phyloP scores from a whole-genome alignment of 2,797 vertebrate genomes.

The Hirundo rustica region DNA sequence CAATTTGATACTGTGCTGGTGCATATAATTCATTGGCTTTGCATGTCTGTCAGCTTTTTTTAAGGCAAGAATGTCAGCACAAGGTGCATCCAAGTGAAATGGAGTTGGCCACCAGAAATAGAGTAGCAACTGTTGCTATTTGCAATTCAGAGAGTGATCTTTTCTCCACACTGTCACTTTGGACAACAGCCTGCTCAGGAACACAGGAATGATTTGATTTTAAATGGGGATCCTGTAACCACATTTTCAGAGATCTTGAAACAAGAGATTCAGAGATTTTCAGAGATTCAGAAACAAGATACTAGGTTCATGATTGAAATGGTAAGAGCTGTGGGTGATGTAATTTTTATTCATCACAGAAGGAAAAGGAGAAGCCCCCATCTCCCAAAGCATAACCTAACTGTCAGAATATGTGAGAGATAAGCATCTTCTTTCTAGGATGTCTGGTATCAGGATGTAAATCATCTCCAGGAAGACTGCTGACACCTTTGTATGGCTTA shows the following conservation, averaged over 20 bases:
- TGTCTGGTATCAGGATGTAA: background rate
- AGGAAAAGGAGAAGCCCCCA: background rate
- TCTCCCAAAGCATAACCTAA: background rate
- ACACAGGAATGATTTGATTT: constrained; percentile 7
- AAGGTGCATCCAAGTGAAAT: constrained; percentile 53
- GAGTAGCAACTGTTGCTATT: constrained; percentile 78
- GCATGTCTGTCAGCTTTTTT: constrained; percentile 50
- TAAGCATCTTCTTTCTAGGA: background rate
- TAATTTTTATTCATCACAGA: background rate
- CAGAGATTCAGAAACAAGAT: background rate
- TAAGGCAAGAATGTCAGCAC: constrained; percentile 57
- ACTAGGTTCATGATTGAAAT: background rate
- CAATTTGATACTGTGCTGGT: constrained; percentile 46
- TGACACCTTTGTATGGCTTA: background rate
- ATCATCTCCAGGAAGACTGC: background rate
- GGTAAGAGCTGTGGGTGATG: background rate
- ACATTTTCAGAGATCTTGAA: background rate
- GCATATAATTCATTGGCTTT: constrained; percentile 49
- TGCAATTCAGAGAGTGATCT: constrained; percentile 60
- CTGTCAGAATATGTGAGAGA: background rate
- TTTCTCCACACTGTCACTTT: constrained; percentile 25
- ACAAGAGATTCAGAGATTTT: too few relatives aligned
- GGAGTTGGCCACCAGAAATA: constrained; percentile 25
- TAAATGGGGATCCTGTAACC: background rate
- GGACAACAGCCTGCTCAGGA: background rate